Evolutionary conservation across 2,113 vertebrate genomes (phyloP), one percentile per base, ranked within the genome.

Genomic region (Hippoglossus stenolepis): DNA sequence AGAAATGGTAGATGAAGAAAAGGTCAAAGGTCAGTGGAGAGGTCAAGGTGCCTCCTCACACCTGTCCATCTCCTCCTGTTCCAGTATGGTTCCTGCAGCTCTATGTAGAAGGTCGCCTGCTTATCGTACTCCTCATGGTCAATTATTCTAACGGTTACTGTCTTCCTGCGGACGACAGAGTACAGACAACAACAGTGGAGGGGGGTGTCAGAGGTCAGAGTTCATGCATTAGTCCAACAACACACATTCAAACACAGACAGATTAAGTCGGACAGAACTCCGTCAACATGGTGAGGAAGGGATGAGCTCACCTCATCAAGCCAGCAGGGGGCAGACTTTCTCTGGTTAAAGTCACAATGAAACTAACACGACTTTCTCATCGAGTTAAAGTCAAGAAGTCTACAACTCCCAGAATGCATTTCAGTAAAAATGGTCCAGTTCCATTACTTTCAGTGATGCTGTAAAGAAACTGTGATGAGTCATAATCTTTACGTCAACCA

Each of bases 41-140:
- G 87, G 91, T 43, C 23, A 40, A n/a, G 66, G 65, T 58, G 75
- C 40, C 1, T 14, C 90, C 93, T 95, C 96, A 95, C 96, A 99
- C 97, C 97, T 98, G 96, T 96, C 95, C 95, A 93, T 93, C 96
- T 94, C 94, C 95, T 94, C 94, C 94, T 94, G 95, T 95, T 95
- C 97, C 97, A 98, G 87, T 94, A 92, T 56, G 97, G 97, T 84
- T 97, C 95, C 95, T 96, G 95, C 92, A 98, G 97, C 94, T 96
- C 94, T 93, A 98, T 89, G 96, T 92, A 96, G 96, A 99, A 98
- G 95, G 89, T 96, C 94, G 95, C 95, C 94, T 96, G 95, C 95
- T 96, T 98, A 95, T 97, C 95, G 95, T 99, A 99, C 91, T 97
- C 96, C 92, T 97, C 96, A 80, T 94, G 96, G 94, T 99, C 97